Evolutionary conservation across 2,888 invertebrate species (phyloP).

Genomic region (Neoaliturus tenellus): DNA sequence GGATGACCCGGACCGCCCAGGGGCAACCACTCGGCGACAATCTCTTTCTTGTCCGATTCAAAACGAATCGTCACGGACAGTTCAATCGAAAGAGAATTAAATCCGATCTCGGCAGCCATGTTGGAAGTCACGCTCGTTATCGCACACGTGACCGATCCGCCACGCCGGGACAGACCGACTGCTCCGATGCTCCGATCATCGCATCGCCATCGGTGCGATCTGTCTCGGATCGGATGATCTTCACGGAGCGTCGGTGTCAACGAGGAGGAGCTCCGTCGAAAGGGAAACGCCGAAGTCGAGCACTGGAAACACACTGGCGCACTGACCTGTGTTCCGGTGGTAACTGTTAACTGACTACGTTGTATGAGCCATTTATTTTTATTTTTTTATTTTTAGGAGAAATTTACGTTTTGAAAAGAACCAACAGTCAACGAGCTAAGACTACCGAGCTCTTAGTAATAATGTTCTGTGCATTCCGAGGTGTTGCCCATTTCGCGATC

Average conservation of each 20-base stretch:
- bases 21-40: conserved; percentile 41
- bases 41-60: conserved; percentile 43
- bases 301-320: background rate
- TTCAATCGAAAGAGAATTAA: conserved; percentile 53
- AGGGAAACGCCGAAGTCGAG: background rate
- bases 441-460: too few species aligned
- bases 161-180: conserved; percentile 23
- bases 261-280: background rate
- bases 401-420: too few species aligned
- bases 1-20: conserved; percentile 18
- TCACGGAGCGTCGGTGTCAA: background rate
- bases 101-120: conserved; percentile 50
- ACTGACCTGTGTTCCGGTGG: too few species aligned
- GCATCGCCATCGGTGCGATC: background rate
- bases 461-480: too few species aligned
- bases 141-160: conserved; percentile 45
- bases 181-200: background rate
- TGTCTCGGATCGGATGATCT: background rate
- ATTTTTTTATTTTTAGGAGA: too few species aligned
- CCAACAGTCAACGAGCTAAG: too few species aligned
- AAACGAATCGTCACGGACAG: conserved; percentile 52
- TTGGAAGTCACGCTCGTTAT: conserved; percentile 47
- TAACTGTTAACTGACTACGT: too few species aligned
- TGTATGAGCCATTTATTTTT: too few species aligned
- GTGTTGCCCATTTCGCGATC: too few species aligned